These are phyloP conservation scores for Gnatocerus cornutus DNA, from an alignment of 2,888 invertebrate genomes.

Conservation along the genomic window DNA sequence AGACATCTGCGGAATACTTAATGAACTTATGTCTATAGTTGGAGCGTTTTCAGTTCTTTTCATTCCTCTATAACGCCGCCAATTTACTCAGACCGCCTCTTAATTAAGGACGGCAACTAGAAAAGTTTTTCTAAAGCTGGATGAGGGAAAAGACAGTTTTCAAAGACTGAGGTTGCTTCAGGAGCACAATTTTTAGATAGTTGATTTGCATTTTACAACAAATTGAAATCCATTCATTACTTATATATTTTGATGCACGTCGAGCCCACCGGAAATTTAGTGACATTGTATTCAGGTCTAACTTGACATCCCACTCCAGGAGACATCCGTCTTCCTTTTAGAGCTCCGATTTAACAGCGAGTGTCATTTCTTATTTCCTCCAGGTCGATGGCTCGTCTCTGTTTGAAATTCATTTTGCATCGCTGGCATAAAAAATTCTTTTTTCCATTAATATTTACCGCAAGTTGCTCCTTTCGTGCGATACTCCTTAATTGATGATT, in stretches of 20 bases:
- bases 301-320: constrained; percentile 8
- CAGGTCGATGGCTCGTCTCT: constrained; percentile 1
- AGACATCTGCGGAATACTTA: constrained; percentile 50
- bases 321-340: constrained; percentile 19
- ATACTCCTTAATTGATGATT: constrained; percentile 21
- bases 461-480: not conserved
- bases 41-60: constrained; percentile 51
- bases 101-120: constrained; percentile 55
- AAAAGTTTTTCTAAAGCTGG: constrained; percentile 34
- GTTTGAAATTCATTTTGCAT: constrained; percentile 14
- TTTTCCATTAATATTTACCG: not conserved
- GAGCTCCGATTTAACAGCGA: constrained; percentile 8
- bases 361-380: constrained; percentile 14
- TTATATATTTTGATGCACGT: constrained; percentile 8
- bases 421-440: not conserved
- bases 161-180: not conserved
- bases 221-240: no score
- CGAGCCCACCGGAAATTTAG: constrained; percentile 10
- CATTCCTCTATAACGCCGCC: constrained; percentile 48
- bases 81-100: constrained; percentile 52
- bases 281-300: constrained; percentile 6
- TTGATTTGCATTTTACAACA: not conserved
- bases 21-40: constrained; percentile 49
- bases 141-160: not conserved
- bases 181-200: no score